These are phyloP conservation scores for Diabrotica balteata DNA, from an alignment of 2,888 invertebrate genomes.

Conservation along the genomic window DNA sequence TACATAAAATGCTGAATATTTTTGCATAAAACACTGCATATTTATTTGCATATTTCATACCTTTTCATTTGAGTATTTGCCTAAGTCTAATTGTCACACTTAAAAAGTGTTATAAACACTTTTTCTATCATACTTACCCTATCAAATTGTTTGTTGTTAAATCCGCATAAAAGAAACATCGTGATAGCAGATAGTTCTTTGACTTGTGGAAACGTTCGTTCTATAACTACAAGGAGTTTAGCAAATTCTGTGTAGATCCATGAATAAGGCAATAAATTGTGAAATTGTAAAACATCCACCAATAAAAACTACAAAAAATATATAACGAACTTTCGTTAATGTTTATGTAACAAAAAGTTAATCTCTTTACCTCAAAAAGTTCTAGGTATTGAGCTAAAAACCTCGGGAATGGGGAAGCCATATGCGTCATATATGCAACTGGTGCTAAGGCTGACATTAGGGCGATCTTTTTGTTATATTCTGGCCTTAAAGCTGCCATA, in stretches of 20 bases:
- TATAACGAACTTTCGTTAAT: background rate
- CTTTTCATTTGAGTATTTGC: too few relatives aligned
- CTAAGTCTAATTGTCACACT: too few relatives aligned
- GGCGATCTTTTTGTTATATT: constrained; percentile 69
- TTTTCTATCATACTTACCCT: constrained; percentile 4
- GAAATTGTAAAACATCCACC: background rate
- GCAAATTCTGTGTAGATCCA: background rate
- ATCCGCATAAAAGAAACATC: constrained; percentile 6
- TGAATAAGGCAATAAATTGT: background rate
- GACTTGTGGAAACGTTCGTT: background rate
- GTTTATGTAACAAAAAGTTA: background rate
- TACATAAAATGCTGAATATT: too few relatives aligned
- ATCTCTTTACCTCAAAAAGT: constrained; percentile 14
- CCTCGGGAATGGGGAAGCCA: constrained; percentile 13
- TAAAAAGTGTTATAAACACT: too few relatives aligned
- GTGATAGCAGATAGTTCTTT: background rate
- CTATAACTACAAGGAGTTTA: background rate
- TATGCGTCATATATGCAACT: constrained; percentile 27
- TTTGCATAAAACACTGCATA: too few relatives aligned
- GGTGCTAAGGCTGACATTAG: constrained; percentile 35
- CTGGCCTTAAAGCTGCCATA: constrained; percentile 68
- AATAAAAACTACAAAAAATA: background rate
- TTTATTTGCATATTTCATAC: too few relatives aligned
- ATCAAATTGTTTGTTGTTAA: constrained; percentile 15
- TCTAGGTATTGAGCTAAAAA: constrained; percentile 10